Conservation (phyloP, 1,140 invertebrate species). For the Halictus rubicundus region DNA sequence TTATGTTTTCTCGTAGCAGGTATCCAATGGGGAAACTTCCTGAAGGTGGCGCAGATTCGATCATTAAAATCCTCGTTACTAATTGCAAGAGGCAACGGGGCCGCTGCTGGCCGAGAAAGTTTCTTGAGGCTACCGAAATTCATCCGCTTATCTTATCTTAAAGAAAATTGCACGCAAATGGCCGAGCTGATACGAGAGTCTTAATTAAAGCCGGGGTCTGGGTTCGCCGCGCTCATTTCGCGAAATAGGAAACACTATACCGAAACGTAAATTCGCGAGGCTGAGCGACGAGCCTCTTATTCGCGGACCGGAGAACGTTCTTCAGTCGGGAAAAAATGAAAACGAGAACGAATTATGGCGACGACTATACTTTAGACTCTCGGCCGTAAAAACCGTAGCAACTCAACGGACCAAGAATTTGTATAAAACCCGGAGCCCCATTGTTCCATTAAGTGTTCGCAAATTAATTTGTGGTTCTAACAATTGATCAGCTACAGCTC, state of each 20-base stretch:
- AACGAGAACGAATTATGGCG: no score
- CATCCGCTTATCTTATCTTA: conserved; percentile 41
- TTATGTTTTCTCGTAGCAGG: no score
- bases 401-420: no score
- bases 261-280: neutral
- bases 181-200: conserved; percentile 28
- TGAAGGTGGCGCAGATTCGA: neutral
- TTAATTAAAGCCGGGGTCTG: conserved; percentile 52
- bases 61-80: conserved; percentile 21
- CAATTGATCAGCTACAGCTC: no score
- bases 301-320: neutral
- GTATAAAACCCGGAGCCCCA: no score
- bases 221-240: conserved; percentile 19
- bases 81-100: conserved; percentile 9
- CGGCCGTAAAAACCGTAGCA: no score
- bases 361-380: neutral
- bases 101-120: conserved; percentile 14
- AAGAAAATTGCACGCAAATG: conserved; percentile 51
- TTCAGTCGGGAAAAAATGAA: neutral
- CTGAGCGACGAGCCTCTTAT: neutral
- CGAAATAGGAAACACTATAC: conserved; percentile 24
- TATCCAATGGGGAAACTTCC: neutral
- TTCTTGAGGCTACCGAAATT: conserved; percentile 32
- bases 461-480: no score
- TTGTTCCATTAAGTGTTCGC: no score